Conservation (phyloP, 2,797 vertebrate genomes). For the Peromyscus melanophrys region DNA sequence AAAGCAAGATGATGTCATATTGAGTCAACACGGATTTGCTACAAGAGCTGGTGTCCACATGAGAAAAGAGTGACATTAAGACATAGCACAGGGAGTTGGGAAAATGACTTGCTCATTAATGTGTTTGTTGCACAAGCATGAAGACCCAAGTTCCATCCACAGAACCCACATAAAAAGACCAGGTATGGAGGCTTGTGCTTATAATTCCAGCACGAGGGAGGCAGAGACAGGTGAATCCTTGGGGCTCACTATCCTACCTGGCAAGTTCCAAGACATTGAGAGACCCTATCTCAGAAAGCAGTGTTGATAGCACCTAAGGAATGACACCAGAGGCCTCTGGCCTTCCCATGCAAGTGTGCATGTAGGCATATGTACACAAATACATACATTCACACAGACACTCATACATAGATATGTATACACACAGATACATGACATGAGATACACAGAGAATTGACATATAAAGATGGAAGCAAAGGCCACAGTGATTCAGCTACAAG, state of each 20-base stretch:
- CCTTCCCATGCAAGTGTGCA: not conserved
- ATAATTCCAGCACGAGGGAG: not conserved
- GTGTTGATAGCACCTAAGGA: not conserved
- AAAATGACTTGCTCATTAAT: not conserved
- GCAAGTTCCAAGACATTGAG: not conserved
- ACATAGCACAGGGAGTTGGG: not conserved
- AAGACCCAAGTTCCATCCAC: not conserved
- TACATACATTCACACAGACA: not conserved
- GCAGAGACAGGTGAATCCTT: not conserved
- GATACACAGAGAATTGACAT: not conserved
- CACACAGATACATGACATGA: not conserved
- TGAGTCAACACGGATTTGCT: not conserved
- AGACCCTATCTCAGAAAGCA: not conserved
- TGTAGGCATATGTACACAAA: not conserved
- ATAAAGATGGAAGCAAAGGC: not conserved
- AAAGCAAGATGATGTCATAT: not conserved
- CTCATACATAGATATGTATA: not conserved
- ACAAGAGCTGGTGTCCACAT: not conserved
- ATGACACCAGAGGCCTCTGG: not conserved
- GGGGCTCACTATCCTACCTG: not conserved
- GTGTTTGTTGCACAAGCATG: not conserved
- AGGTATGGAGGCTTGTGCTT: not conserved
- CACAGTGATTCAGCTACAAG: accelerated
- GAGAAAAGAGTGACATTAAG: not conserved
- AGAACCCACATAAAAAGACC: not conserved